Conservation (phyloP, 2,797 vertebrate genomes). For the Sebastes ruberrimus region DNA sequence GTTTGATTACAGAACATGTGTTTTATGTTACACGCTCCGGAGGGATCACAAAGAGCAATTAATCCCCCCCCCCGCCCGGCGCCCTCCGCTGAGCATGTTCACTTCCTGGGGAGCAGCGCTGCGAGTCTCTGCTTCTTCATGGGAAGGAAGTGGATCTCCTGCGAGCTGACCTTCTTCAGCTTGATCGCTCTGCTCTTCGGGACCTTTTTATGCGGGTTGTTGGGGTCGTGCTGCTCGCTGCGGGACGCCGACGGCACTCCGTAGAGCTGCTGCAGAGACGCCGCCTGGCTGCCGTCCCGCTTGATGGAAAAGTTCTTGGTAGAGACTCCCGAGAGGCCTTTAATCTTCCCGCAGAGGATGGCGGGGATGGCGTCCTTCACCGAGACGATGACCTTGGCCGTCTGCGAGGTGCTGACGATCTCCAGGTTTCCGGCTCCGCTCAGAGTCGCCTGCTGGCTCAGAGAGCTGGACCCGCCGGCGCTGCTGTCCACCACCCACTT, state of each 20-base stretch:
- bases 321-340: constrained; percentile 95
- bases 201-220: constrained; percentile 89
- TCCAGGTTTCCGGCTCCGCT: constrained; percentile 86
- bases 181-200: constrained; percentile 94
- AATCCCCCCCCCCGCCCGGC: background rate
- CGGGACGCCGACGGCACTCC: constrained; percentile 81
- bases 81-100: constrained; percentile 61
- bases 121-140: constrained; percentile 98
- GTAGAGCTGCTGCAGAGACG: constrained; percentile 90
- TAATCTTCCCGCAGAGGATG: constrained; percentile 97
- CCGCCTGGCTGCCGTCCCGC: constrained; percentile 88
- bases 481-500: constrained; percentile 89
- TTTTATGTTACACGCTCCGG: constrained; percentile 45
- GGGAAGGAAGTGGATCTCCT: constrained; percentile 98
- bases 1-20: constrained; percentile 59
- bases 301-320: constrained; percentile 99
- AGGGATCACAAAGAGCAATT: constrained; percentile 22
- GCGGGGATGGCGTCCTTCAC: constrained; percentile 96
- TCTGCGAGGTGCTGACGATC: constrained; percentile 91
- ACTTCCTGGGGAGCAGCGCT: constrained; percentile 96
- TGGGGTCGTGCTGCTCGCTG: constrained; percentile 84
- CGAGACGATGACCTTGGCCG: constrained; percentile 96
- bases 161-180: constrained; percentile 98
- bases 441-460: constrained; percentile 45
- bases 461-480: constrained; percentile 61